Conservation (phyloP, 1,140 invertebrate species). For the Pseudomyrmex sp. region DNA sequence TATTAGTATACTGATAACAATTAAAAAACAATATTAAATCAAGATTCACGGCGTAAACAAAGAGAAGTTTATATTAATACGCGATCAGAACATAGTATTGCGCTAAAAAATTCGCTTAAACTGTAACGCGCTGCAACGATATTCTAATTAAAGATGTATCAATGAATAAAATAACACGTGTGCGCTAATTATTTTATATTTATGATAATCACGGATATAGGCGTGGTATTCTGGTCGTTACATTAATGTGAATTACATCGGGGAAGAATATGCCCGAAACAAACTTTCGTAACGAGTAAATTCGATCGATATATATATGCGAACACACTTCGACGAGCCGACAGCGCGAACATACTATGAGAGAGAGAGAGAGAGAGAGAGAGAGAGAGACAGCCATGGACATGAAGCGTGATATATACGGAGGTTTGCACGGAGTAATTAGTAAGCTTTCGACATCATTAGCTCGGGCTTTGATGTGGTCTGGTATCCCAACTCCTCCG, state of each 20-base stretch:
- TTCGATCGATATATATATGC: slow-evolving; percentile 43
- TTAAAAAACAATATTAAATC: background rate
- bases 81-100: background rate
- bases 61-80: slow-evolving; percentile 4
- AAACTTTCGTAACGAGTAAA: slow-evolving; percentile 47
- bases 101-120: slow-evolving; percentile 17
- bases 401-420: slow-evolving; percentile 27
- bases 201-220: slow-evolving; percentile 27
- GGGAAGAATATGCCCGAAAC: slow-evolving; percentile 34
- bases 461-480: slow-evolving; percentile 78
- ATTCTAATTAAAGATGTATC: slow-evolving; percentile 15
- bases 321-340: slow-evolving; percentile 31
- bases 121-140: slow-evolving; percentile 18
- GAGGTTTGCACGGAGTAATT: slow-evolving; percentile 76
- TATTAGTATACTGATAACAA: background rate
- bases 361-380: too few relatives aligned
- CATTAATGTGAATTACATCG: slow-evolving; percentile 49
- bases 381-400: background rate
- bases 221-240: slow-evolving; percentile 10
- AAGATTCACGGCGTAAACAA: background rate
- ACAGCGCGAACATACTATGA: too few relatives aligned
- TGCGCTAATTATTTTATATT: slow-evolving; percentile 31
- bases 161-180: slow-evolving; percentile 41
- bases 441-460: slow-evolving; percentile 79
- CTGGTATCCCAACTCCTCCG: slow-evolving; percentile 68